Evolutionary conservation across 2,888 invertebrate species (phyloP).

Genomic region (Eustalomyia histrio): DNA sequence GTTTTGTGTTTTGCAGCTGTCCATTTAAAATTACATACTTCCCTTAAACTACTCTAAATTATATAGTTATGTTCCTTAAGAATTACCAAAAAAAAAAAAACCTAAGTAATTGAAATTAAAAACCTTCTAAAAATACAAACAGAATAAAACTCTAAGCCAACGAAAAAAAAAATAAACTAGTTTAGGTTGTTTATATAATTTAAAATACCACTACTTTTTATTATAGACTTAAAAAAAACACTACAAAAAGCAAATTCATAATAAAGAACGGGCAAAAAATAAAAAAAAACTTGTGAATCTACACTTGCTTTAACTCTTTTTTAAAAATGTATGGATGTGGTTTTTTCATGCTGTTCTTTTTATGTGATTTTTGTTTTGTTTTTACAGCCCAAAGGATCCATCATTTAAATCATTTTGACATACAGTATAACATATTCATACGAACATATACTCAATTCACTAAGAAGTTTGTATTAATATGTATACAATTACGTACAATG

Average conservation of each 20-base stretch:
- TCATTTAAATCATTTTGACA: slow-evolving; percentile 44
- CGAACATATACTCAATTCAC: slow-evolving; percentile 10
- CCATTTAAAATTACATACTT: slow-evolving; percentile 19
- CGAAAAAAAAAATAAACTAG: slow-evolving; percentile 16
- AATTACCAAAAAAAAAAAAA: slow-evolving; percentile 26
- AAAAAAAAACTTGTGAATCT: slow-evolving; percentile 11
- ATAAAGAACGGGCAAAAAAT: not conserved
- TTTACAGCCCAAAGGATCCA: slow-evolving; percentile 24
- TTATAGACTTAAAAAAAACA: not conserved
- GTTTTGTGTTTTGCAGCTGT: slow-evolving; percentile 20
- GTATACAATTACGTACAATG: no score
- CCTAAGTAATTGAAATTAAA: slow-evolving; percentile 24
- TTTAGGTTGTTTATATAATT: slow-evolving; percentile 15
- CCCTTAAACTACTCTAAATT: slow-evolving; percentile 24
- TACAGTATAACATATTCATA: slow-evolving; percentile 2
- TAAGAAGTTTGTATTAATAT: not conserved
- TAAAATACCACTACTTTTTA: slow-evolving; percentile 5
- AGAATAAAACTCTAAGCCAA: not conserved
- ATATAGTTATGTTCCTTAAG: slow-evolving; percentile 20
- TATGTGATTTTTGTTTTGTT: not conserved
- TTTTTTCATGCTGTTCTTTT: not conserved
- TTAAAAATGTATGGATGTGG: not conserved
- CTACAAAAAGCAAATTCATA: no score
- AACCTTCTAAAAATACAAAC: slow-evolving; percentile 16
- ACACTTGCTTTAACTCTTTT: slow-evolving; percentile 16